phyloP scores from a whole-genome alignment of 2,113 vertebrate genomes.

The Pachyramphus minor region DNA sequence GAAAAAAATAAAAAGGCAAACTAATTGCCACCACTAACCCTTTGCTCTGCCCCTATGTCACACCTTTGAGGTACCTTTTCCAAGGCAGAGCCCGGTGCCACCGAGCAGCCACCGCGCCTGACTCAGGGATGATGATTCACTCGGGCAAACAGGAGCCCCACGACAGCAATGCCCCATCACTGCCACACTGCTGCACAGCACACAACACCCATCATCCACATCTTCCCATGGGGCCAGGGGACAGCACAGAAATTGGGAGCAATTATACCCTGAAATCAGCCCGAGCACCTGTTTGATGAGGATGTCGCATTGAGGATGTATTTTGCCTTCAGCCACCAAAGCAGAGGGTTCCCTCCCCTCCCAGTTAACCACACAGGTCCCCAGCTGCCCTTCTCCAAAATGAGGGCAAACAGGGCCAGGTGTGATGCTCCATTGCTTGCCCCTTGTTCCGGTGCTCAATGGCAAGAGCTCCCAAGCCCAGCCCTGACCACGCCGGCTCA shows the following conservation, averaged over 20 bases:
- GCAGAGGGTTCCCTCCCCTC: neutral
- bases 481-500: rapidly evolving
- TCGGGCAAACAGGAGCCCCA: slow-evolving; percentile 12
- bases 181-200: neutral
- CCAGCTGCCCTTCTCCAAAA: neutral
- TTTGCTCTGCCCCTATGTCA: neutral
- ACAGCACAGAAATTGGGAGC: rapidly evolving
- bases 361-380: neutral
- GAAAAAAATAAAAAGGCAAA: neutral
- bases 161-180: rapidly evolving
- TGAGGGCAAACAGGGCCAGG: neutral
- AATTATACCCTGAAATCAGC: neutral
- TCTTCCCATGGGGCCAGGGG: rapidly evolving
- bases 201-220: neutral
- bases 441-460: rapidly evolving
- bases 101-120: neutral
- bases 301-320: neutral
- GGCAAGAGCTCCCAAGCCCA: neutral
- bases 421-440: neutral
- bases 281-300: rapidly evolving
- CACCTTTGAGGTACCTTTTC: rapidly evolving
- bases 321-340: neutral
- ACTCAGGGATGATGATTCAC: neutral
- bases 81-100: neutral
- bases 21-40: neutral